Evolutionary conservation across 2,113 vertebrate genomes (phyloP), one percentile per base, ranked within the genome.

Genomic region (Lophius piscatorius): DNA sequence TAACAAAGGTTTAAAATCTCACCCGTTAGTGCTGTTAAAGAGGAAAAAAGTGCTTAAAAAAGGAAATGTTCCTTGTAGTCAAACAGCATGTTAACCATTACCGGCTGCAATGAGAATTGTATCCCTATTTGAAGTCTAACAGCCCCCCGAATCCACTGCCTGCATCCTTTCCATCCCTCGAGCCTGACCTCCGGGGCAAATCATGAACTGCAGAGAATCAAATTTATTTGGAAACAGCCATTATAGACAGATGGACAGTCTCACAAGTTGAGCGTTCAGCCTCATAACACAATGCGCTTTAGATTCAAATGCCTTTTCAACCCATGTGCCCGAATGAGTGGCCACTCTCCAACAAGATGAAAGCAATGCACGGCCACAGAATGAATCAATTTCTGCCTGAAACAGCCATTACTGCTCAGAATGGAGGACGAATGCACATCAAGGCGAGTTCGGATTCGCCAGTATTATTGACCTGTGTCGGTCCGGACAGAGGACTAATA

Each of bases 361-460:
- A 75, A 67, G 51, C 21, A 16, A 12, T 49, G 34, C 2, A 12
- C 28, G 12, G 35, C 22, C 12, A 18, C 46, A 52, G 17, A 54
- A 44, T 17, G 31, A 70, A 74, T 61, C 48, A 72, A 62, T 70
- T 57, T 34, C 39, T 35, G 20, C 66, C n/a, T 59, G 57, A 61
- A 61, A 38, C 18, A 16, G 28, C 40, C 40, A 55, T 55, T 63
- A n/a, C 63, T 18, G 44, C 52, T 63, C 41, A 33, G 54, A 29
- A 36, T 38, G 50, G 8, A 67, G 39, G 52, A 63, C 6, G 38
- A 54, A 62, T 46, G 46, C 6, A 34, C 72, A 63, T 54, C 56
- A 24, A 13, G 10, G 34, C 48, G 41, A 39, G 48, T 62, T 75
- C 61, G 55, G 20, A 35, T 29, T 58, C 16, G 29, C 57, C 35